Conservation (phyloP, 2,113 vertebrate genomes). For the Pandion haliaetus region DNA sequence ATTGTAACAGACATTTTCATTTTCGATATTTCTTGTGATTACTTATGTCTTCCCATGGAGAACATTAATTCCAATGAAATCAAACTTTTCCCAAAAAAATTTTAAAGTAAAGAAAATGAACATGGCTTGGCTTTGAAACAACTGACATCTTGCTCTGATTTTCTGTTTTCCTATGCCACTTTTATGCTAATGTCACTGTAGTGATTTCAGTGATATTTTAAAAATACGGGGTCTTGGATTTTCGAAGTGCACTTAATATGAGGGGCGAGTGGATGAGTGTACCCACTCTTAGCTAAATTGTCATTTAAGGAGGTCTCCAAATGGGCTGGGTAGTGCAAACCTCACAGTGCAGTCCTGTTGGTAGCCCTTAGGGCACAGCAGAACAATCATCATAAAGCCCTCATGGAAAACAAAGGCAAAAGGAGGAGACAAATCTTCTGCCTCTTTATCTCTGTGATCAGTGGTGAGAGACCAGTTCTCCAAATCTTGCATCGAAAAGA, state of each 20-base stretch:
- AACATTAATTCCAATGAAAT: not conserved
- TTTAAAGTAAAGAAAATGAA: not conserved
- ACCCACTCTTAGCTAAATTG: not conserved
- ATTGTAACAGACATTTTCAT: not conserved
- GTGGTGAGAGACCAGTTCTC: accelerated
- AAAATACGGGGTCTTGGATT: not conserved
- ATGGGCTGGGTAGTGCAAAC: too few relatives aligned
- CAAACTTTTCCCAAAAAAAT: not conserved
- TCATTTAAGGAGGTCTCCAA: not conserved
- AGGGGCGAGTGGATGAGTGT: not conserved
- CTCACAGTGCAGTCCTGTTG: not conserved
- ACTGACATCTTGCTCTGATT: not conserved
- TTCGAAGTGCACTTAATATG: not conserved
- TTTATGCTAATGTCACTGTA: not conserved
- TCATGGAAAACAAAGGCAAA: not conserved
- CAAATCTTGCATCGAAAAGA: not conserved
- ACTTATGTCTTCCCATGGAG: not conserved
- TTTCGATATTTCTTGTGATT: not conserved
- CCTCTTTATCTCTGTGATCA: not conserved
- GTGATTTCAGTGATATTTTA: not conserved
- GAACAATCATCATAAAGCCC: not conserved
- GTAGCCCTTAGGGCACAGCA: not conserved
- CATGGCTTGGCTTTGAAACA: not conserved
- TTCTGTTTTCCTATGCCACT: not conserved
- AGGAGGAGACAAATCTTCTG: not conserved